A percentile compares a stretch with the other conserved stretches of the same genome.
These are phyloP conservation scores for Rhamnusium bicolor DNA, from an alignment of 2,888 invertebrate species.

Conservation along the genomic window DNA sequence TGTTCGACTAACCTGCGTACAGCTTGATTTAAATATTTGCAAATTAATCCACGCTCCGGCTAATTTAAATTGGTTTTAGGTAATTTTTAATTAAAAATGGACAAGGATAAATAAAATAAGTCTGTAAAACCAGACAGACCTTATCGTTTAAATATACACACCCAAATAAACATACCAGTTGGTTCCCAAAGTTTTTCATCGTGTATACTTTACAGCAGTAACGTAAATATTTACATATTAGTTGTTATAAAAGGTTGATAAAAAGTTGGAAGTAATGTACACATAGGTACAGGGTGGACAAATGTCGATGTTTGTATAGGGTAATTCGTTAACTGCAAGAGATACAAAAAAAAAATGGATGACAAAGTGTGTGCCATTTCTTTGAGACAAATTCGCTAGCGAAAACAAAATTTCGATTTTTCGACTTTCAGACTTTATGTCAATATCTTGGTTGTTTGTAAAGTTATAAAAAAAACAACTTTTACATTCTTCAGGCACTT, in stretches of 20 bases:
- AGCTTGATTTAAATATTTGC: conserved; percentile 7
- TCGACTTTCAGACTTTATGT: too few species aligned
- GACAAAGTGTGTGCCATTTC: too few species aligned
- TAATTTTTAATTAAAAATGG: not conserved
- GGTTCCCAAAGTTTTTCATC: not conserved
- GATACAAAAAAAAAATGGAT: too few species aligned
- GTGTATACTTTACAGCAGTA: not conserved
- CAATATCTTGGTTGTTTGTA: too few species aligned
- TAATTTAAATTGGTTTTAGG: conserved; percentile 1
- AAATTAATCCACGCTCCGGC: not conserved
- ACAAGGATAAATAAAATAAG: not conserved
- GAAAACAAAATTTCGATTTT: too few species aligned
- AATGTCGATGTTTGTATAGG: too few species aligned
- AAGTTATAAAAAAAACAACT: too few species aligned
- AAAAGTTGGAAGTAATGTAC: not conserved
- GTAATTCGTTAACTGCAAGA: too few species aligned
- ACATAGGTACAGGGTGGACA: too few species aligned
- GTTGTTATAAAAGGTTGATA: not conserved
- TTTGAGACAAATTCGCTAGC: too few species aligned
- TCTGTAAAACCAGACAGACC: not conserved
- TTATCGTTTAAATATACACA: not conserved
- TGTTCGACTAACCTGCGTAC: conserved; percentile 25
- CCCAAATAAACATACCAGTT: not conserved
- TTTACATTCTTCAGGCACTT: too few species aligned
- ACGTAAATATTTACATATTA: not conserved